These are phyloP conservation scores for Aphyosemion australe DNA, from an alignment of 2,113 vertebrate species.

Conservation along the genomic window DNA sequence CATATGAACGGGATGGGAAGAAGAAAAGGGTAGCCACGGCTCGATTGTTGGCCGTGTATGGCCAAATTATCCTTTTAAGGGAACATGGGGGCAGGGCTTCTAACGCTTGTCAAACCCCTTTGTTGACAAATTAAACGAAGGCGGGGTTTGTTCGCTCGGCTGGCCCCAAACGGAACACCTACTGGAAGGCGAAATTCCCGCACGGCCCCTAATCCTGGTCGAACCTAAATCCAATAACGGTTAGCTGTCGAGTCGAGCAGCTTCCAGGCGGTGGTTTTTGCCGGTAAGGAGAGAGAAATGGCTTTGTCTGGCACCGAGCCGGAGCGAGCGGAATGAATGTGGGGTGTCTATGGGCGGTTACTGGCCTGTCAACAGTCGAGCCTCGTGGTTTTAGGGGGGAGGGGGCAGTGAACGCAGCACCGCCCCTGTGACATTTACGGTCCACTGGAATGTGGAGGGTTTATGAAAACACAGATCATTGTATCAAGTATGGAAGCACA, in stretches of 20 bases:
- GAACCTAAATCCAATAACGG: slow-evolving; percentile 1
- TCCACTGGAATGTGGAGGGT: slow-evolving; percentile 62
- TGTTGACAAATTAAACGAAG: slow-evolving; percentile 73
- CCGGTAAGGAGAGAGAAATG: not conserved
- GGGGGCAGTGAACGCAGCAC: slow-evolving; percentile 45
- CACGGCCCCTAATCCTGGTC: slow-evolving; percentile 51
- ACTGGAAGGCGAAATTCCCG: slow-evolving; percentile 61
- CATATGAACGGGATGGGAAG: slow-evolving; percentile 85
- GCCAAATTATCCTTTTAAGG: slow-evolving; percentile 82
- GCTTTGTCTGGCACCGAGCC: slow-evolving; percentile 23
- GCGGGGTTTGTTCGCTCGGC: slow-evolving; percentile 54
- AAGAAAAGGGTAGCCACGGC: slow-evolving; percentile 68
- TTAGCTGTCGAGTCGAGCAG: not conserved
- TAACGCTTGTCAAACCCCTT: slow-evolving; percentile 71
- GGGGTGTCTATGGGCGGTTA: slow-evolving; percentile 34
- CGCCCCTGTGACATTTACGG: slow-evolving; percentile 69
- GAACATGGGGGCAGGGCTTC: slow-evolving; percentile 67
- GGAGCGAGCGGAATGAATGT: slow-evolving; percentile 5
- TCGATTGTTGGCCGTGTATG: slow-evolving; percentile 78
- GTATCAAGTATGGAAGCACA: not conserved
- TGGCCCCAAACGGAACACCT: slow-evolving; percentile 34
- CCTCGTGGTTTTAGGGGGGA: slow-evolving; percentile 68
- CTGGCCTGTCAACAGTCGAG: slow-evolving; percentile 70
- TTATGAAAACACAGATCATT: slow-evolving; percentile 19
- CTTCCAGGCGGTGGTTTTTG: not conserved